A percentile compares a stretch with the other conserved stretches of the same genome.
Conservation (phyloP, 2,113 vertebrate species). For the Raja brachyura region DNA sequence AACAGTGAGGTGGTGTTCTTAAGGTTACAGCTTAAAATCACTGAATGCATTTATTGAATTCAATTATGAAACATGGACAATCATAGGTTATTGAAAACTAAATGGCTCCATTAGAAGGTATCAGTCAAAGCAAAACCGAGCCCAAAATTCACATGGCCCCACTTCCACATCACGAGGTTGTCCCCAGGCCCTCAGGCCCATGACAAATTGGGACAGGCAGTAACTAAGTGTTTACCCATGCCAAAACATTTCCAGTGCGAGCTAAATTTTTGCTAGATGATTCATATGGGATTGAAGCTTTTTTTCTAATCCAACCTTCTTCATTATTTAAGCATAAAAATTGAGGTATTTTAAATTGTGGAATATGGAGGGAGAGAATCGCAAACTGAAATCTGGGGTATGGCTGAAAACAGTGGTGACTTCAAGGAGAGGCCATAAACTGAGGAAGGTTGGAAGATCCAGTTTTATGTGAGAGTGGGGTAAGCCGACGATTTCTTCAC, state of each 20-base stretch:
- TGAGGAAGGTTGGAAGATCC: neutral
- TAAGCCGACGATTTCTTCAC: too few species aligned
- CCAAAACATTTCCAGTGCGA: neutral
- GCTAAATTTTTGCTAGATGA: neutral
- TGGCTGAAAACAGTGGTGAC: too few species aligned
- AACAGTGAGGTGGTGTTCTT: too few species aligned
- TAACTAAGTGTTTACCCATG: neutral
- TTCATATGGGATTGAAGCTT: neutral
- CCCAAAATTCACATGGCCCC: conserved; percentile 40
- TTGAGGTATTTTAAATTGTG: neutral
- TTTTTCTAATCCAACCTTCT: neutral
- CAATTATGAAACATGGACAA: too few species aligned
- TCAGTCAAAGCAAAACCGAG: conserved; percentile 35
- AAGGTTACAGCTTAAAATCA: too few species aligned
- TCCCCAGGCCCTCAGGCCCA: conserved; percentile 26
- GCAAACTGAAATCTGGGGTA: neutral
- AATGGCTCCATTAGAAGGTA: neutral
- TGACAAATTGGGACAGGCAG: neutral
- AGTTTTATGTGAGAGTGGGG: neutral
- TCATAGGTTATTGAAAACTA: too few species aligned
- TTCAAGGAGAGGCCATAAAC: too few species aligned
- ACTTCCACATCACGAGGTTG: conserved; percentile 41
- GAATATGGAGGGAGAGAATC: neutral
- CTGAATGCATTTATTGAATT: too few species aligned
- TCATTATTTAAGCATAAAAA: neutral